Conservation (phyloP, 2,888 invertebrate species). For the Crocallis elinguaria region DNA sequence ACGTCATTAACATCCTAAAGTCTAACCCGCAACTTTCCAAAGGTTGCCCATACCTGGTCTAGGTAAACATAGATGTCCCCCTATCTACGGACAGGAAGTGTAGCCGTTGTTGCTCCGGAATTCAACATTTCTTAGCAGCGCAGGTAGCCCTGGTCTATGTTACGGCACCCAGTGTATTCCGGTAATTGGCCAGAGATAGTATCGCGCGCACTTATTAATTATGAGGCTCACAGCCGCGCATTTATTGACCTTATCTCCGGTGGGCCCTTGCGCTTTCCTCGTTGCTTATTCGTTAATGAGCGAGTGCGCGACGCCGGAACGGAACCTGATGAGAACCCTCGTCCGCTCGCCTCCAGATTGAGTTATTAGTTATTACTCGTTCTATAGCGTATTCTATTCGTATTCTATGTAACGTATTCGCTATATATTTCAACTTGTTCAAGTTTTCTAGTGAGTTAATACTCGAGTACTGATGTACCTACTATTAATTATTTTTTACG, state of each 20-base stretch:
- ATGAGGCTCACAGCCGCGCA: conserved; percentile 70
- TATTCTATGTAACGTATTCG: too few relatives aligned
- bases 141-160: conserved; percentile 49
- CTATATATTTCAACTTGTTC: background rate
- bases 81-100: background rate
- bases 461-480: too few relatives aligned
- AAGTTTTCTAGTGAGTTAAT: too few relatives aligned
- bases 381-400: conserved; percentile 6
- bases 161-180: conserved; percentile 55
- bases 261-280: conserved; percentile 67
- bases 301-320: conserved; percentile 65
- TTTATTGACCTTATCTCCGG: conserved; percentile 83
- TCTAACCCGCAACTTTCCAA: too few relatives aligned
- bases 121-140: background rate
- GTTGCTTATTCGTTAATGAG: conserved; percentile 70
- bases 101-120: background rate
- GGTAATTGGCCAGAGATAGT: conserved; percentile 70
- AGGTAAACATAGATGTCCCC: too few relatives aligned
- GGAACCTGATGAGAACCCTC: conserved; percentile 56
- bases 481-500: too few relatives aligned
- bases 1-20: too few relatives aligned
- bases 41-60: too few relatives aligned
- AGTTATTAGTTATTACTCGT: conserved; percentile 44
- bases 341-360: conserved; percentile 39
- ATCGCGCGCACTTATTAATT: conserved; percentile 75